A percentile compares a stretch with the other conserved stretches of the same genome.
phyloP scores from a whole-genome alignment of 2,113 vertebrate genomes.

The Noturus placidus region DNA sequence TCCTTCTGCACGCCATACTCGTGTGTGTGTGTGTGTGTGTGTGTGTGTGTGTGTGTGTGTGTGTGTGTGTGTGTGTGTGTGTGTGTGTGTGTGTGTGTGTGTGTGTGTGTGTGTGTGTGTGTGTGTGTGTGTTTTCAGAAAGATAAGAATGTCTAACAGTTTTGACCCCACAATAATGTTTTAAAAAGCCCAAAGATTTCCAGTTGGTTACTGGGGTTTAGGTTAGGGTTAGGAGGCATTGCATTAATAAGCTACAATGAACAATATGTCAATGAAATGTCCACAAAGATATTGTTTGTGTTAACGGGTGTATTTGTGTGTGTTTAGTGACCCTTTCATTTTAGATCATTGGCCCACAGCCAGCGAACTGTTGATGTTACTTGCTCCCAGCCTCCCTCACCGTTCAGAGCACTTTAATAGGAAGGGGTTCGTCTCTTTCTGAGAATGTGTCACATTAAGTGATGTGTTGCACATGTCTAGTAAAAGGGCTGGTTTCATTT shows the following conservation, averaged over 20 bases:
- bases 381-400: not conserved
- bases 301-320: not conserved
- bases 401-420: constrained; percentile 7
- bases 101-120: not conserved
- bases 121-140: not conserved
- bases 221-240: not conserved
- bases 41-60: not conserved
- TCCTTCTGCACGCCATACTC: constrained; percentile 55
- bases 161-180: not conserved
- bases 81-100: not conserved
- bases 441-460: not conserved
- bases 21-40: constrained; percentile 6
- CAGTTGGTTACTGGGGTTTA: not conserved
- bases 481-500: not conserved
- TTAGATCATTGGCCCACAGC: not conserved
- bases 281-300: not conserved
- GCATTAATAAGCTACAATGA: not conserved
- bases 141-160: not conserved
- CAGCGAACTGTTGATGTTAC: constrained; percentile 25
- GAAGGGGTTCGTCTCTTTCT: not conserved
- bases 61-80: constrained; percentile 13
- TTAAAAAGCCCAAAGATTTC: not conserved
- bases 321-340: not conserved
- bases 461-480: not conserved
- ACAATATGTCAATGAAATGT: not conserved